phyloP scores from a whole-genome alignment of 2,888 invertebrate genomes.

The Eilema sororculum region DNA sequence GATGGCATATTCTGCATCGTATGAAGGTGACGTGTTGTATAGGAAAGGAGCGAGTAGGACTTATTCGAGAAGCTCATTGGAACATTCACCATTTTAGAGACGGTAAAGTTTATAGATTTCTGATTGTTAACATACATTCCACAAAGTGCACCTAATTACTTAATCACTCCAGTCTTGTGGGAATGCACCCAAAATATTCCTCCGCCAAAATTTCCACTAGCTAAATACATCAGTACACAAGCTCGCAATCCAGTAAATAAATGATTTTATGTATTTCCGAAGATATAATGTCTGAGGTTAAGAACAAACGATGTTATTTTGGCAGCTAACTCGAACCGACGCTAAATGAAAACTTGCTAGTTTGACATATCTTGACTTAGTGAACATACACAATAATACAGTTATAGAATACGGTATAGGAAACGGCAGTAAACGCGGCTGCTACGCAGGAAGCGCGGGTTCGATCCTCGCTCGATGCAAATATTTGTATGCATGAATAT shows the following conservation, averaged over 20 bases:
- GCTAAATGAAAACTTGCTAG: conserved; percentile 29
- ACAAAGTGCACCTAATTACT: too few relatives aligned
- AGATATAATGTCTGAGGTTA: conserved; percentile 24
- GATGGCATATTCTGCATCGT: too few relatives aligned
- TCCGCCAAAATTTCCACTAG: conserved; percentile 9
- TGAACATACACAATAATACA: conserved; percentile 14
- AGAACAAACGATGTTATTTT: conserved; percentile 33
- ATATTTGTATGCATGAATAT: too few relatives aligned
- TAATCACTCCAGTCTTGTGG: neutral
- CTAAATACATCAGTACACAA: neutral
- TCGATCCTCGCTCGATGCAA: too few relatives aligned
- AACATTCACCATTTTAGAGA: too few relatives aligned
- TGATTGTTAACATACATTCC: neutral
- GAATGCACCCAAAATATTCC: neutral
- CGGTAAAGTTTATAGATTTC: neutral
- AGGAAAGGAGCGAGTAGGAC: too few relatives aligned
- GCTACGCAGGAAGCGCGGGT: too few relatives aligned
- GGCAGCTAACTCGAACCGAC: conserved; percentile 27
- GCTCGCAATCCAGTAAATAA: conserved; percentile 8
- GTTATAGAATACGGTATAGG: conserved; percentile 9
- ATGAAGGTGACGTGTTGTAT: too few relatives aligned
- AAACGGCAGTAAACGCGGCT: too few relatives aligned
- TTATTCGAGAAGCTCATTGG: too few relatives aligned
- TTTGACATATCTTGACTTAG: conserved; percentile 35
- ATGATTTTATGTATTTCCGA: conserved; percentile 32